Conservation (phyloP, 2,113 vertebrate species). For the Elaphurus davidianus region DNA sequence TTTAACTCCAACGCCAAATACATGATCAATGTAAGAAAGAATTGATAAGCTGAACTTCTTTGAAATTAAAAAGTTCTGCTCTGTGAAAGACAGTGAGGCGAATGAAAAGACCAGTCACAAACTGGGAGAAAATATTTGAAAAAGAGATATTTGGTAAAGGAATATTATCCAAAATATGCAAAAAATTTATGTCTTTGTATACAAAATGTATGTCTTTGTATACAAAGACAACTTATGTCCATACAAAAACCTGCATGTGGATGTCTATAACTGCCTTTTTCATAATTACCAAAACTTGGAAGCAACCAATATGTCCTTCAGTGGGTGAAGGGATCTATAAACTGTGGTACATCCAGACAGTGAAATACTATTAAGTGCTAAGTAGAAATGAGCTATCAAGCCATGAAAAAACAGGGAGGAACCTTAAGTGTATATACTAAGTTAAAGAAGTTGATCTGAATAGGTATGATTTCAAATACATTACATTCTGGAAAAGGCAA, state of each 20-base stretch:
- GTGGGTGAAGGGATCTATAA: background rate
- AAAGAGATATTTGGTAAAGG: background rate
- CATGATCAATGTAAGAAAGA: background rate
- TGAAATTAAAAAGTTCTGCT: background rate
- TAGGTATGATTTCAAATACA: background rate
- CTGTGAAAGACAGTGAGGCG: background rate
- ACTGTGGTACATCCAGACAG: background rate
- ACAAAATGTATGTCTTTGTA: background rate
- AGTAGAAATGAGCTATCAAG: background rate
- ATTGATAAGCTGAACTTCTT: background rate
- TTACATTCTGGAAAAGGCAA: background rate
- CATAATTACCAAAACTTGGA: background rate
- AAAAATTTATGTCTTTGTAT: background rate
- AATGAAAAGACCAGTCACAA: background rate
- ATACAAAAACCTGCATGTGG: background rate
- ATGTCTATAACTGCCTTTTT: background rate
- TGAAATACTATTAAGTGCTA: background rate
- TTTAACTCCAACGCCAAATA: background rate
- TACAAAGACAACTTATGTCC: background rate
- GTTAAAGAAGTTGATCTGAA: background rate
- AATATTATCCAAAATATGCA: background rate
- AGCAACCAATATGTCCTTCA: background rate
- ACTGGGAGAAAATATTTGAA: constrained; percentile 3
- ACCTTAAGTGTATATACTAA: background rate
- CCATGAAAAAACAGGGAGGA: background rate